phyloP scores from a whole-genome alignment of 2,888 invertebrate species.

The Eumacrocentrus americanus region DNA sequence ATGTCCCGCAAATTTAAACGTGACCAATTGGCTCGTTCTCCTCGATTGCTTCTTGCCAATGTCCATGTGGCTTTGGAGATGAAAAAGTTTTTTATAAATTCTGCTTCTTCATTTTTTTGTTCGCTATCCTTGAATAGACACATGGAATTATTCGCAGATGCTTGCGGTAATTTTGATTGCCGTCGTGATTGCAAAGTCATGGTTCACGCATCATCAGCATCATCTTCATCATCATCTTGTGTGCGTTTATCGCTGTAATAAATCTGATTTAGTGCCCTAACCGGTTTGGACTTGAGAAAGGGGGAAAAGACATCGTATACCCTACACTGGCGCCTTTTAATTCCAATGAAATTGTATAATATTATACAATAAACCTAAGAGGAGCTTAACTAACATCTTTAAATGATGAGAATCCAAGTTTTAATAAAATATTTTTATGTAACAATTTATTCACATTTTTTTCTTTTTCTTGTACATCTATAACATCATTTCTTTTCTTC shows the following conservation, averaged over 20 bases:
- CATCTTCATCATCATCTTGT: not conserved
- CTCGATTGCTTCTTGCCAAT: not conserved
- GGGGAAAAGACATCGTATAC: not conserved
- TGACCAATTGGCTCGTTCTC: not conserved
- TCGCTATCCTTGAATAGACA: not conserved
- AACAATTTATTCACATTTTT: constrained; percentile 57
- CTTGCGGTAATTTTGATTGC: constrained; percentile 2
- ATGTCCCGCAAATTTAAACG: constrained; percentile 41
- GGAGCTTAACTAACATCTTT: not conserved
- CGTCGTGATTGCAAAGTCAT: constrained; percentile 2
- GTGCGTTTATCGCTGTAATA: not conserved
- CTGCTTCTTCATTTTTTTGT: not conserved
- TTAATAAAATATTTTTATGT: constrained; percentile 49
- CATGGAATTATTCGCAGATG: not conserved
- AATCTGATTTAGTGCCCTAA: not conserved
- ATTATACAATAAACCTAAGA: not conserved
- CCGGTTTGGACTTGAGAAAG: constrained; percentile 9
- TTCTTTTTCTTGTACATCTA: constrained; percentile 33
- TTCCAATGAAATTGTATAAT: not conserved
- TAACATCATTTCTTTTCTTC: constrained; percentile 35
- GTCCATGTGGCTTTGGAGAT: not conserved
- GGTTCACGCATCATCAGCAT: not conserved
- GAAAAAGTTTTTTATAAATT: not conserved
- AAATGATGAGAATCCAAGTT: constrained; percentile 16
- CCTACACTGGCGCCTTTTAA: not conserved